Conservation (phyloP, 1,140 invertebrate species). For the Dendrolimus kikuchii region DNA sequence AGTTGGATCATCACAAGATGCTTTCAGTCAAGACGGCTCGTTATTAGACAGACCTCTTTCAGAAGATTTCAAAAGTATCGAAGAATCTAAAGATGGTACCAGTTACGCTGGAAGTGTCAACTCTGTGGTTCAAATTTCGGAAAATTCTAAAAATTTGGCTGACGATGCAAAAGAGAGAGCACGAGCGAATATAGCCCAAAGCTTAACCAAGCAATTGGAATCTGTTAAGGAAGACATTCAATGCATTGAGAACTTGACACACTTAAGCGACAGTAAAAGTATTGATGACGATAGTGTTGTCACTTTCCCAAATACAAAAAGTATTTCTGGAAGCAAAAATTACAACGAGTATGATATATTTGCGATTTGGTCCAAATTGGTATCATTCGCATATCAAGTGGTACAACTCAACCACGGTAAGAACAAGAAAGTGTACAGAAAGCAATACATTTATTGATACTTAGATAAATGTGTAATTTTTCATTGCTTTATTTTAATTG, state of each 20-base stretch:
- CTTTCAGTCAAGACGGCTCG: conserved; percentile 22
- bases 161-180: conserved; percentile 26
- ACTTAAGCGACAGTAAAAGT: conserved; percentile 19
- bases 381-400: conserved; percentile 47
- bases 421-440: not conserved
- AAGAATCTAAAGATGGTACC: conserved; percentile 18
- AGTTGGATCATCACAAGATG: conserved; percentile 15
- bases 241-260: conserved; percentile 32
- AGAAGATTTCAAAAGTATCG: conserved; percentile 26
- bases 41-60: conserved; percentile 19
- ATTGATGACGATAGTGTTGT: conserved; percentile 18
- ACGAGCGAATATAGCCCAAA: conserved; percentile 31
- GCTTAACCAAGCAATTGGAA: conserved; percentile 37
- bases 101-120: conserved; percentile 23
- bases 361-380: conserved; percentile 43
- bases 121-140: conserved; percentile 26
- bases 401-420: conserved; percentile 50
- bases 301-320: conserved; percentile 2
- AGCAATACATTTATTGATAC: not conserved
- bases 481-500: not conserved
- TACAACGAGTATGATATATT: conserved; percentile 26
- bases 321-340: not conserved
- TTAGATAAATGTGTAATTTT: not conserved
- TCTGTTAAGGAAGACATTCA: conserved; percentile 37
- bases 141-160: conserved; percentile 17